Conservation (phyloP, 2,113 vertebrate species). For the Erythrocercus mccallii region DNA sequence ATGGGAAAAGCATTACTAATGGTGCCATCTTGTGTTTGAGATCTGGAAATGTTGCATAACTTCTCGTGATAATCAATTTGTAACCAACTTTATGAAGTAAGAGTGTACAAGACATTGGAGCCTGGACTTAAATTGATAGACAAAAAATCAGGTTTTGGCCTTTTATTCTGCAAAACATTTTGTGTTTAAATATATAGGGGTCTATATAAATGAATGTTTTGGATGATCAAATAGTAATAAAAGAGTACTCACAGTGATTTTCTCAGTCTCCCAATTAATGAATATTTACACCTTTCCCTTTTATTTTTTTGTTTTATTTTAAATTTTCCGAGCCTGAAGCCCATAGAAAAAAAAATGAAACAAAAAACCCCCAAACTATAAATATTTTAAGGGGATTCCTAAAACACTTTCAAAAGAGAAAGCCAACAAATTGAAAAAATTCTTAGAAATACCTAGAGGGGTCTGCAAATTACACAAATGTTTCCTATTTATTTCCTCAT, state of each 20-base stretch:
- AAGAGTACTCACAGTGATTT: not conserved
- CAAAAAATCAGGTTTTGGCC: not conserved
- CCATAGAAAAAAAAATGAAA: no score
- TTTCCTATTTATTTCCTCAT: not conserved
- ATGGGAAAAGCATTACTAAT: constrained; percentile 59
- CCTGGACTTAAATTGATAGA: not conserved
- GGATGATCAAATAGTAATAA: not conserved
- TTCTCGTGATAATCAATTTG: not conserved
- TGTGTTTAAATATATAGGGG: not conserved
- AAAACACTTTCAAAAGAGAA: not conserved
- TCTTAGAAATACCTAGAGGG: not conserved
- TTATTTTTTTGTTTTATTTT: not conserved
- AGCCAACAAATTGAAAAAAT: not conserved
- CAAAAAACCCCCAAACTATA: not conserved
- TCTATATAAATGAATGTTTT: not conserved
- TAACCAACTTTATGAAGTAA: not conserved
- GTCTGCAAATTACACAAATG: fast-evolving
- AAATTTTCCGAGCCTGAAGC: not conserved
- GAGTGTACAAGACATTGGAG: not conserved
- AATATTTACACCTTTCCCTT: not conserved
- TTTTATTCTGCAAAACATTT: not conserved
- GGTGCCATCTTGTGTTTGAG: constrained; percentile 76
- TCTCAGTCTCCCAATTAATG: not conserved
- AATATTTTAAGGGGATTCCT: not conserved
- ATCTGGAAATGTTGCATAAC: not conserved